Conservation (phyloP, 1,140 invertebrate species). For the Pseudomyrmex dendroicus region DNA sequence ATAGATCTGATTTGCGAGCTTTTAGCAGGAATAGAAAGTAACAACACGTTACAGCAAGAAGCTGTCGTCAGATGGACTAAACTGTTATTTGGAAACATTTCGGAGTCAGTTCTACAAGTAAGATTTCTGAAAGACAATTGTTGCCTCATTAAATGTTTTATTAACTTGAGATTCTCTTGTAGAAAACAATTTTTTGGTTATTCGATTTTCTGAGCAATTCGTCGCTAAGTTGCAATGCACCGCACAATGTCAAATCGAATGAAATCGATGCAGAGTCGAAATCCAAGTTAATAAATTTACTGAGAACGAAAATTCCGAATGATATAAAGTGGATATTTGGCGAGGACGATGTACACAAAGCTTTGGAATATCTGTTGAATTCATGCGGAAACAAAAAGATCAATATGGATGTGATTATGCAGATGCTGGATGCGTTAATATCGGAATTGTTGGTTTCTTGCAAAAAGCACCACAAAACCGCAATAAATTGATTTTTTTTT, state of each 20-base stretch:
- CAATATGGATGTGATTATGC: conserved; percentile 75
- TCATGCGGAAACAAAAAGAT: conserved; percentile 73
- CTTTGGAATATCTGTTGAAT: conserved; percentile 71
- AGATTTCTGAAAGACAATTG: conserved; percentile 30
- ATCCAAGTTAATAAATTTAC: conserved; percentile 63
- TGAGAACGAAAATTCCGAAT: conserved; percentile 64
- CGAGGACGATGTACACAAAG: conserved; percentile 68
- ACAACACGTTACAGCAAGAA: conserved; percentile 79
- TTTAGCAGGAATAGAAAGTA: conserved; percentile 78
- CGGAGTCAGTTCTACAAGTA: conserved; percentile 79
- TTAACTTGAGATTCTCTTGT: conserved; percentile 53
- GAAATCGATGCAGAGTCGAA: conserved; percentile 51
- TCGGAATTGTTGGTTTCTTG: conserved; percentile 76
- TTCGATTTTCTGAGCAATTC: conserved; percentile 60
- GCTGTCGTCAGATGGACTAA: conserved; percentile 81
- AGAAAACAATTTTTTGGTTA: conserved; percentile 65
- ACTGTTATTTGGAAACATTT: conserved; percentile 78
- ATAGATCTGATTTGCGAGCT: conserved; percentile 81
- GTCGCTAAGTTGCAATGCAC: conserved; percentile 46
- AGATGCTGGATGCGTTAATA: conserved; percentile 75
- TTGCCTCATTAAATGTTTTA: conserved; percentile 22
- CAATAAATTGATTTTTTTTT: conserved; percentile 16
- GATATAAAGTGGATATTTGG: conserved; percentile 74
- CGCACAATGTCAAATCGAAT: conserved; percentile 44
- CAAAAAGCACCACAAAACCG: conserved; percentile 53